Evolutionary conservation across 2,888 invertebrate genomes (phyloP).

Genomic region (Drosophila nr. medialis): DNA sequence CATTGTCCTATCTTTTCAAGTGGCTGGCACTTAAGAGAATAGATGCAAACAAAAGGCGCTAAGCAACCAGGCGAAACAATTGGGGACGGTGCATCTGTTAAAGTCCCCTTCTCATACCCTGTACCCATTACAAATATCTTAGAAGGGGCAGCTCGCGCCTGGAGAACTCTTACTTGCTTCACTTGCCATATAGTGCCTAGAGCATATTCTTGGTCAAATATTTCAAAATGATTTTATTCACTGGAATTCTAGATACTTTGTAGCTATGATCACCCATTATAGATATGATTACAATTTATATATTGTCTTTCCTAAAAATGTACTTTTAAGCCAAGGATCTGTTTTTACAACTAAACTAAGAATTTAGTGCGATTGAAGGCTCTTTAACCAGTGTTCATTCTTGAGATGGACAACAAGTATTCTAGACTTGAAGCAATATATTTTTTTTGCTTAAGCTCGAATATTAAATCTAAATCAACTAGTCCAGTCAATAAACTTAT

Average conservation of each 20-base stretch:
- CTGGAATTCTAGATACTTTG: no score
- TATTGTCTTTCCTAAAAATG: background rate
- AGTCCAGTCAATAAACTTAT: background rate
- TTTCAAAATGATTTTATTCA: background rate
- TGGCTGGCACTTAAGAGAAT: conserved; percentile 5
- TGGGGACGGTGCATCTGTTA: background rate
- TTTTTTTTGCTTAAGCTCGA: no score
- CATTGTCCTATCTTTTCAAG: conserved; percentile 3
- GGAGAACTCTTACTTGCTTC: background rate
- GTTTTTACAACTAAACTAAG: background rate
- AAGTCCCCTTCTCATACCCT: background rate
- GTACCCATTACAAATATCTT: background rate
- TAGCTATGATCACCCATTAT: background rate
- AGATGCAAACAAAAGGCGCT: conserved; percentile 2
- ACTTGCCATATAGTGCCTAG: background rate
- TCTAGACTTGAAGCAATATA: no score
- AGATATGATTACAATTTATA: background rate
- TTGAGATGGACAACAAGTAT: background rate
- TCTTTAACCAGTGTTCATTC: background rate
- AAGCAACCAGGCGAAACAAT: background rate
- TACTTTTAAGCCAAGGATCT: background rate
- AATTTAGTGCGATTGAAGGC: background rate
- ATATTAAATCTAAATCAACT: no score
- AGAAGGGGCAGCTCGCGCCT: background rate
- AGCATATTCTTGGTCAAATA: background rate